phyloP scores from a whole-genome alignment of 2,797 vertebrate genomes.

The Gymnodraco acuticeps region DNA sequence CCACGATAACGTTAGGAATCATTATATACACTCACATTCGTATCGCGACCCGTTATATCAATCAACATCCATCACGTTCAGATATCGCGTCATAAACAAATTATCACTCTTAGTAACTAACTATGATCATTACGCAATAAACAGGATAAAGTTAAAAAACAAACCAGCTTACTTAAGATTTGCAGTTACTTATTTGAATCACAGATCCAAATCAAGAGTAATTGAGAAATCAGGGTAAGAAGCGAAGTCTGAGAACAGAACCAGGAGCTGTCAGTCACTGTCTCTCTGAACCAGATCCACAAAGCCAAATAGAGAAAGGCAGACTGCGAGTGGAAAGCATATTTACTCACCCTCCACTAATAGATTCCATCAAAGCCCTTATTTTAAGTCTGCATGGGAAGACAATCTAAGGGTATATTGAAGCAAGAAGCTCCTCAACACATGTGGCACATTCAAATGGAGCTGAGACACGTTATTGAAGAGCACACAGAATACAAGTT shows the following conservation, averaged over 20 bases:
- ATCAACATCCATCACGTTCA: too few relatives aligned
- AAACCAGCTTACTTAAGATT: not conserved
- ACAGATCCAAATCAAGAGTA: constrained; percentile 4
- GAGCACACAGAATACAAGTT: not conserved
- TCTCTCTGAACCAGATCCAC: not conserved
- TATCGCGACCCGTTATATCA: too few relatives aligned
- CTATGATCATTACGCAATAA: too few relatives aligned
- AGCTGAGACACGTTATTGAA: not conserved
- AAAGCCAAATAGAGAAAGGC: not conserved
- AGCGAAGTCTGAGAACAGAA: constrained; percentile 20
- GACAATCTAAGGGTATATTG: constrained; percentile 24
- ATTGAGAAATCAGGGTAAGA: constrained; percentile 12
- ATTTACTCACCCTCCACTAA: constrained; percentile 11
- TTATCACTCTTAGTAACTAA: too few relatives aligned
- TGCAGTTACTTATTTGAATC: not conserved
- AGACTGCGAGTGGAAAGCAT: constrained; percentile 1
- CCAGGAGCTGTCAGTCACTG: constrained; percentile 7
- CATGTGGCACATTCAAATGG: not conserved
- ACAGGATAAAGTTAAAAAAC: not conserved
- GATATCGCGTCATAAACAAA: too few relatives aligned
- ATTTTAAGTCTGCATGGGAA: constrained; percentile 1
- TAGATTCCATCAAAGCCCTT: constrained; percentile 3
- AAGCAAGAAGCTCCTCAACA: constrained; percentile 4
- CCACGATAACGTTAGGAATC: too few relatives aligned
- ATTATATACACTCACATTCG: too few relatives aligned